phyloP scores from a whole-genome alignment of 2,888 invertebrate species.

The Choreutis nemorana region DNA sequence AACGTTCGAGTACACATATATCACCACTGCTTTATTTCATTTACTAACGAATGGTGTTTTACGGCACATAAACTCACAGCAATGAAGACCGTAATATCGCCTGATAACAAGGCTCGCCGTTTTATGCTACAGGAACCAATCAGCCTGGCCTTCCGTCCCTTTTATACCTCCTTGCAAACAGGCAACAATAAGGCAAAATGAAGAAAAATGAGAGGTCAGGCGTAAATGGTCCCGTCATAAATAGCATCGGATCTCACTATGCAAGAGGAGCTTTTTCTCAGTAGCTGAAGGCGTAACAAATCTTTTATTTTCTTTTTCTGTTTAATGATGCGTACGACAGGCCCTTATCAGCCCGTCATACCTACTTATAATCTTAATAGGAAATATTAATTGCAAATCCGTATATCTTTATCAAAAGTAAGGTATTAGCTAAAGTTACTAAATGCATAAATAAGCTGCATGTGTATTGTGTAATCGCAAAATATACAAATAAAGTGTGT shows the following conservation, averaged over 20 bases:
- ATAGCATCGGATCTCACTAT: conserved; percentile 15
- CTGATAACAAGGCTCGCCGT: conserved; percentile 29
- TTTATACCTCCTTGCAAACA: conserved; percentile 3
- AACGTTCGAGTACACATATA: conserved; percentile 13
- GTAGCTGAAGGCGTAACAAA: conserved; percentile 24
- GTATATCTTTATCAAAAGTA: too few species aligned
- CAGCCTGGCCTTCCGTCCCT: conserved; percentile 13
- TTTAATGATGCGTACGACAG: conserved; percentile 22
- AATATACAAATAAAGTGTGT: too few species aligned
- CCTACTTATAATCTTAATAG: too few species aligned
- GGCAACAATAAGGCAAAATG: conserved; percentile 14
- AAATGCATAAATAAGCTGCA: too few species aligned
- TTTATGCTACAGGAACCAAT: conserved; percentile 18
- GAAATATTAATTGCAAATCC: too few species aligned
- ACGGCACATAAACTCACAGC: conserved; percentile 28
- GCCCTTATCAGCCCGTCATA: conserved; percentile 13
- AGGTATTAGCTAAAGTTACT: too few species aligned
- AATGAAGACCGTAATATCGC: conserved; percentile 17
- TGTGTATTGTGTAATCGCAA: too few species aligned
- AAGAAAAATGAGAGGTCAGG: conserved; percentile 13
- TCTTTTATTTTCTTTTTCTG: conserved; percentile 26
- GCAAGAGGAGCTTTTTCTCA: conserved; percentile 20
- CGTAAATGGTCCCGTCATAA: conserved; percentile 15
- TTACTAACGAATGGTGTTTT: conserved; percentile 27
- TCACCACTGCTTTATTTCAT: conserved; percentile 24